A percentile compares a stretch with the other conserved stretches of the same genome.
Evolutionary conservation across 2,113 vertebrate genomes (phyloP).

Genomic region (Odocoileus hemionus): DNA sequence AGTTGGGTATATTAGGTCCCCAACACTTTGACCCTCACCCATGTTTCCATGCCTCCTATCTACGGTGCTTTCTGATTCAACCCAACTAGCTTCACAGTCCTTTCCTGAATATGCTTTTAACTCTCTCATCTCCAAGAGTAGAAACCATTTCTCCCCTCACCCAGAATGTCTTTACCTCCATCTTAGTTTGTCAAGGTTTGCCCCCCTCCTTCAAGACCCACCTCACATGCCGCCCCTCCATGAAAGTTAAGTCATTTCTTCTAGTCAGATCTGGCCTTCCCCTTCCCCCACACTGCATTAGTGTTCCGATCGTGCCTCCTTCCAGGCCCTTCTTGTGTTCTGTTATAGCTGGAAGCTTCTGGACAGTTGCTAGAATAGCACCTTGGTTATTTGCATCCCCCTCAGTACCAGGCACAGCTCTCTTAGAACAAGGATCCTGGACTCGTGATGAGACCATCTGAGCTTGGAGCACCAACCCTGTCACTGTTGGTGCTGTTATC

Average conservation of each 20-base stretch:
- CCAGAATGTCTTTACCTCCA: background rate
- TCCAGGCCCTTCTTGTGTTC: background rate
- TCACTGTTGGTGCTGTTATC: background rate
- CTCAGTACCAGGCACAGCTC: background rate
- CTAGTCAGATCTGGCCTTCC: background rate
- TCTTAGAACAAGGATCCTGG: background rate
- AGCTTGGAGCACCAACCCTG: background rate
- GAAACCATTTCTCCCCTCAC: background rate
- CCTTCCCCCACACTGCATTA: background rate
- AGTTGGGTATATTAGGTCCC: background rate
- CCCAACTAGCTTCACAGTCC: background rate
- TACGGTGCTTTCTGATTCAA: background rate
- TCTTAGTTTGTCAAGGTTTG: background rate
- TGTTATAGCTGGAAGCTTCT: background rate
- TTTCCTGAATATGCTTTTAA: background rate
- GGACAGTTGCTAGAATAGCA: background rate
- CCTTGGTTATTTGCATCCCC: background rate
- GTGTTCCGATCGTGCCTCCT: background rate
- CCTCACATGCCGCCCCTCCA: background rate
- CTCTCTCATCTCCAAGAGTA: background rate
- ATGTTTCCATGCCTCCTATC: background rate
- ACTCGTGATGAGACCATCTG: background rate
- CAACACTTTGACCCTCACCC: background rate
- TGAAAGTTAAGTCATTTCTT: background rate
- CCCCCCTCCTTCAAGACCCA: background rate